These are phyloP conservation scores for Camptogramma bilineatum DNA, from an alignment of 2,888 invertebrate genomes.

Conservation along the genomic window DNA sequence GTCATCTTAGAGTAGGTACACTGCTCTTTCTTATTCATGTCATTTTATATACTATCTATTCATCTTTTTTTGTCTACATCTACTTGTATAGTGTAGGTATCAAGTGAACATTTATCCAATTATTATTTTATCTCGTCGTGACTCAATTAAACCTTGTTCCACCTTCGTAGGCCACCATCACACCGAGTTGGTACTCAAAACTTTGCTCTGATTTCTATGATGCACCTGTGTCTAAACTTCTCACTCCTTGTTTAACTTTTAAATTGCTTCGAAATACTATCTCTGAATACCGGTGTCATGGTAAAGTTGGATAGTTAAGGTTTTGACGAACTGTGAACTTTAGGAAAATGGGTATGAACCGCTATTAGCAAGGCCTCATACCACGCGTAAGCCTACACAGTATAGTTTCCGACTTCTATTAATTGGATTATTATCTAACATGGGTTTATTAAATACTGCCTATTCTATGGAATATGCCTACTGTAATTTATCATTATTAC, in stretches of 20 bases:
- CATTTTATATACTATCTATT: too few relatives aligned
- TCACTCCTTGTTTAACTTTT: constrained; percentile 49
- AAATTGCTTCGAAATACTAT: constrained; percentile 50
- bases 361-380: constrained; percentile 15
- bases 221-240: constrained; percentile 54
- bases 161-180: constrained; percentile 50
- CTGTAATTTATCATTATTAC: too few relatives aligned
- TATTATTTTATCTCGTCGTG: too few relatives aligned
- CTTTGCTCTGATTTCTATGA: constrained; percentile 56
- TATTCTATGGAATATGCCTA: too few relatives aligned
- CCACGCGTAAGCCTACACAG: background rate
- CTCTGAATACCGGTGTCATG: constrained; percentile 33
- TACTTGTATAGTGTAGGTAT: too few relatives aligned
- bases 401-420: background rate
- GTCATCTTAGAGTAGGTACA: too few relatives aligned
- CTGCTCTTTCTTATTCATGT: too few relatives aligned
- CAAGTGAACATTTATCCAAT: too few relatives aligned
- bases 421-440: background rate
- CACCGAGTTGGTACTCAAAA: constrained; percentile 55
- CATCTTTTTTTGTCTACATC: too few relatives aligned
- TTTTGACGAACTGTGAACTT: constrained; percentile 39
- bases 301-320: constrained; percentile 50
- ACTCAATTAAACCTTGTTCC: constrained; percentile 4
- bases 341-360: constrained; percentile 1
- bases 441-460: background rate